A percentile compares a stretch with the other conserved stretches of the same genome.
phyloP scores from a whole-genome alignment of 2,797 vertebrate genomes.

The Syngnathus acus region DNA sequence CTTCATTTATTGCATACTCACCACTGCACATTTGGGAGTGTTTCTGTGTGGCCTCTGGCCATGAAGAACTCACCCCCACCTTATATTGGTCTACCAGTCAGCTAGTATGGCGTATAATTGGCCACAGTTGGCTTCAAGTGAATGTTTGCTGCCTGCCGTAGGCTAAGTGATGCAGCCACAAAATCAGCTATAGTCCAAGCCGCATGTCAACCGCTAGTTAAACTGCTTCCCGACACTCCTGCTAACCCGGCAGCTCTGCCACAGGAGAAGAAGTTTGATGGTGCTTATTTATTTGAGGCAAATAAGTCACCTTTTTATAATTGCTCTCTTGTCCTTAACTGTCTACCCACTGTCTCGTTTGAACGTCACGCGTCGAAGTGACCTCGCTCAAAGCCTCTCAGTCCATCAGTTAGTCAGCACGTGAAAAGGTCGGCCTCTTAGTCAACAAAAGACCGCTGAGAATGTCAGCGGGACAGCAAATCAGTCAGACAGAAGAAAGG shows the following conservation, averaged over 20 bases:
- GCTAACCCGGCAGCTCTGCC: slow-evolving; percentile 6
- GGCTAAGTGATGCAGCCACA: slow-evolving; percentile 46
- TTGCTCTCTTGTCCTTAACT: slow-evolving; percentile 8
- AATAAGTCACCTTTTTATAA: slow-evolving; percentile 17
- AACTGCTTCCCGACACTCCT: slow-evolving; percentile 13
- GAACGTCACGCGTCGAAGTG: slow-evolving; percentile 24
- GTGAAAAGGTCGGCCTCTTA: slow-evolving; percentile 51
- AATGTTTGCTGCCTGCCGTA: slow-evolving; percentile 42
- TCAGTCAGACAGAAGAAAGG: slow-evolving; percentile 39
- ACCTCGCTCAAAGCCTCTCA: slow-evolving; percentile 46
- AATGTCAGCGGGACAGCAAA: slow-evolving; percentile 37
- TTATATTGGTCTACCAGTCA: slow-evolving; percentile 32
- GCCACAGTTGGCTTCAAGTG: slow-evolving; percentile 58
- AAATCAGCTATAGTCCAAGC: slow-evolving; percentile 32
- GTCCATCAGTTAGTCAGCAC: slow-evolving; percentile 51
- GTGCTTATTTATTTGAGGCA: not conserved
- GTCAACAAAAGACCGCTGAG: slow-evolving; percentile 45
- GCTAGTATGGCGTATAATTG: slow-evolving; percentile 50
- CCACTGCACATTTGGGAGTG: not conserved
- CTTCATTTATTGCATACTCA: not conserved
- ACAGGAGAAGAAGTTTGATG: slow-evolving; percentile 12
- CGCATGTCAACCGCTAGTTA: slow-evolving; percentile 29
- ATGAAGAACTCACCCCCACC: slow-evolving; percentile 14
- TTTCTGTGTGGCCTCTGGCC: slow-evolving; percentile 12
- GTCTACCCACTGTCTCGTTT: slow-evolving; percentile 10